Evolutionary conservation across 2,888 invertebrate genomes (phyloP), one percentile per base, ranked within the genome.

Genomic region (Drosophila greeni): DNA sequence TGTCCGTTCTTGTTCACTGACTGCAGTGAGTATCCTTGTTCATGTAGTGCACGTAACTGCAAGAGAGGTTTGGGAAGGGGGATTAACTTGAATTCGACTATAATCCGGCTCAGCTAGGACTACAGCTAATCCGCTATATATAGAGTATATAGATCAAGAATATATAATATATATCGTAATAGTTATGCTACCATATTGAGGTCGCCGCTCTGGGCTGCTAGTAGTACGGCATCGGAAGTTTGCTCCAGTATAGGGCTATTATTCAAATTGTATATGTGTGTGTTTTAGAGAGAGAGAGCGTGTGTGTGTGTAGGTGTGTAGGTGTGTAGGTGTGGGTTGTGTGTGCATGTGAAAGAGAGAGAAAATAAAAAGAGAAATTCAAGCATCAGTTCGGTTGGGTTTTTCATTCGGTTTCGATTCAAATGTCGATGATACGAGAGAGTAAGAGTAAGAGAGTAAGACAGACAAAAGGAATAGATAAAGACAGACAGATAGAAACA

Each of bases 1-100:
- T 97, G 96, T 16, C 97, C 97, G 73, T 90, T 92, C 55, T 93
- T 91, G 88, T 97, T 96, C 86, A 94, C 94, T 70, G 95, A 94
- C 76, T 95, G 90, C 66, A 97, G 90, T 49, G 95, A 96, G 89
- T 92, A 95, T 64, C 97, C 97, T 83, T 94, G 93, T 71, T 92
- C 91, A 89, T 96, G 95, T 56, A 97, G 91, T 80, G 96, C 95
- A 89, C 94, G 94, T 86, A 97, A 90, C 95, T 95, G 88, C 34
- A 83, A 70, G 57, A 53, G 34, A 16, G 11, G n/a, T 23, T n/a
- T n/a, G 12, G 3, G 9, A 36, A 11, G 2, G 5, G 0, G 5
- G 1, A 5, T 24, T 18, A 31, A 4, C 26, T 3, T 11, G 16
- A 23, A 29, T 9, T 11, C 5, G 3, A 16, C 6, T 11, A 34